These are phyloP conservation scores for Leptestheria dahalacensis DNA, from an alignment of 1,140 invertebrate genomes.

Conservation along the genomic window DNA sequence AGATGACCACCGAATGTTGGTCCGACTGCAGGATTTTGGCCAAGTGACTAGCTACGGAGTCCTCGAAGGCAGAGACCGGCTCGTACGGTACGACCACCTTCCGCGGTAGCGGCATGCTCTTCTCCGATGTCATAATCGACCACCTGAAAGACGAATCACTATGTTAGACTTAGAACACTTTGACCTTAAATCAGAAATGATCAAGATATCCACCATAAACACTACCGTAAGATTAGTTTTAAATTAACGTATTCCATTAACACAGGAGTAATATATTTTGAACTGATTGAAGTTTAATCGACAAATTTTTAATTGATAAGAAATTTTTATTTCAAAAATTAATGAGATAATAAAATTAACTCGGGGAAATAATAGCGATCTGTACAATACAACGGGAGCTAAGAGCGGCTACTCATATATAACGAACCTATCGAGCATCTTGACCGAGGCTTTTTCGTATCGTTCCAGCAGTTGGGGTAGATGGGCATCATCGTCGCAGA, in stretches of 20 bases:
- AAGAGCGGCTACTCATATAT: not conserved
- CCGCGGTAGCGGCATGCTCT: conserved; percentile 34
- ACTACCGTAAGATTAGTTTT: too few species aligned
- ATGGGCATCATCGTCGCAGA: conserved; percentile 88
- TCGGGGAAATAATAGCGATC: too few species aligned
- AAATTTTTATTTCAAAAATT: too few species aligned
- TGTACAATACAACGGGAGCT: too few species aligned
- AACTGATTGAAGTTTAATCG: too few species aligned
- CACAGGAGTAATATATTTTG: too few species aligned
- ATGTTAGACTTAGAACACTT: not conserved
- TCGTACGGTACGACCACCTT: conserved; percentile 24
- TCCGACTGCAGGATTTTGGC: conserved; percentile 76
- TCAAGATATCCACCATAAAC: too few species aligned
- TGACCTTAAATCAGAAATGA: too few species aligned
- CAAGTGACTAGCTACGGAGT: conserved; percentile 60
- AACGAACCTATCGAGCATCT: conserved; percentile 75
- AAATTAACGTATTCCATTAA: too few species aligned
- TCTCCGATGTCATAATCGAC: conserved; percentile 32
- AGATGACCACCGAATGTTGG: conserved; percentile 54
- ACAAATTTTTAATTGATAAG: too few species aligned
- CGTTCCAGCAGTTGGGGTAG: conserved; percentile 78
- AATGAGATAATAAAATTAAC: too few species aligned
- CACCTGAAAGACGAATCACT: conserved; percentile 14
- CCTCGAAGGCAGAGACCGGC: conserved; percentile 49
- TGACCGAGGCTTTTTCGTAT: conserved; percentile 85